phyloP scores from a whole-genome alignment of 2,888 invertebrate species.

The Rhopalosiphum nymphaeae region DNA sequence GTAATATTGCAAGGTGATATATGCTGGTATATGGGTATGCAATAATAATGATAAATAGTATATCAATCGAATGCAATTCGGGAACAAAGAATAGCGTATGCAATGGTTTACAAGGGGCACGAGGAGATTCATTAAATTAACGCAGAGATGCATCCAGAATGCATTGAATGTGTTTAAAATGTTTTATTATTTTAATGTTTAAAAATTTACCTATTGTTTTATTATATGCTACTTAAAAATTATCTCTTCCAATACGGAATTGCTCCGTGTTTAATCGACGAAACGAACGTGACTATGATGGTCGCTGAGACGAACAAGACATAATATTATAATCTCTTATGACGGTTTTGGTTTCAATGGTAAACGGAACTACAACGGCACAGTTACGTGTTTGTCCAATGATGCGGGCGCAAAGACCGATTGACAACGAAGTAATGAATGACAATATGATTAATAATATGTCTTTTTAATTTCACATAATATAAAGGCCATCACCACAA shows the following conservation, averaged over 20 bases:
- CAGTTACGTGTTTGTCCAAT: not conserved
- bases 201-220: not conserved
- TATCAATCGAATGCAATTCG: not conserved
- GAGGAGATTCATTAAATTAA: not conserved
- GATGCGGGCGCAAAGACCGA: not conserved
- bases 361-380: not conserved
- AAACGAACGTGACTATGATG: not conserved
- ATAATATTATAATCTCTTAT: too few species aligned
- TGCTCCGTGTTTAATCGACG: not conserved
- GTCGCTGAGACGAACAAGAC: not conserved
- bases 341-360: not conserved
- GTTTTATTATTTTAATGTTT: not conserved
- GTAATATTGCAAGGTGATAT: not conserved
- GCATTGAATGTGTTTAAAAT: not conserved
- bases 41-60: not conserved
- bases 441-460: not conserved
- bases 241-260: not conserved
- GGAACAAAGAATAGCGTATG: not conserved
- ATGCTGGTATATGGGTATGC: not conserved
- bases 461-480: not conserved
- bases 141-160: not conserved
- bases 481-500: not conserved
- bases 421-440: not conserved
- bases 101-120: not conserved
- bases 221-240: not conserved